These are phyloP conservation scores for Natrix natrix DNA, from an alignment of 2,797 vertebrate species.

Conservation along the genomic window DNA sequence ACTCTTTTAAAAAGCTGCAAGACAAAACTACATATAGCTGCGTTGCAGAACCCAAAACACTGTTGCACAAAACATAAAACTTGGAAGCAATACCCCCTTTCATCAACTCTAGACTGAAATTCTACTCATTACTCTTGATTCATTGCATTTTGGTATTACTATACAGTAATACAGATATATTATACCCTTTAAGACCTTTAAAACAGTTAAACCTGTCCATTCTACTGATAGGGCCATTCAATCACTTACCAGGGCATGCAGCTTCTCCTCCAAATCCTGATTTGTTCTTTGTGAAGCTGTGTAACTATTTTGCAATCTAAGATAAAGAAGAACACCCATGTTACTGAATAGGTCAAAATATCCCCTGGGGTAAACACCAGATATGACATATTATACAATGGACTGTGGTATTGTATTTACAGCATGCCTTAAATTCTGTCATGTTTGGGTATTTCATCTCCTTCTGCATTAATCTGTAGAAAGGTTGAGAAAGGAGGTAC, in stretches of 20 bases:
- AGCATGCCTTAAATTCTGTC: background rate
- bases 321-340: constrained; percentile 15
- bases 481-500: background rate
- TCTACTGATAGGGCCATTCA: background rate
- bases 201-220: background rate
- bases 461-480: background rate
- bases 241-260: constrained; percentile 87
- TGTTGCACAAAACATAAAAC: constrained; percentile 35
- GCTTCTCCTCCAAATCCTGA: constrained; percentile 97
- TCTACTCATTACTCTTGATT: constrained; percentile 2
- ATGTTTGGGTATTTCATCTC: background rate
- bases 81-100: constrained; percentile 23
- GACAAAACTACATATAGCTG: constrained; percentile 54
- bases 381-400: background rate
- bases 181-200: background rate
- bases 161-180: background rate
- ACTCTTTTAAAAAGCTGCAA: constrained; percentile 50
- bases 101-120: constrained; percentile 20
- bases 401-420: background rate
- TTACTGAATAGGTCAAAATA: background rate
- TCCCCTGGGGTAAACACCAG: background rate
- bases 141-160: constrained; percentile 1
- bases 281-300: constrained; percentile 94
- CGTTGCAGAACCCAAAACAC: constrained; percentile 50
- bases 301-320: constrained; percentile 96